Evolutionary conservation across 2,888 invertebrate genomes (phyloP), one percentile per base, ranked within the genome.

Genomic region (Tuberolachnus salignus): DNA sequence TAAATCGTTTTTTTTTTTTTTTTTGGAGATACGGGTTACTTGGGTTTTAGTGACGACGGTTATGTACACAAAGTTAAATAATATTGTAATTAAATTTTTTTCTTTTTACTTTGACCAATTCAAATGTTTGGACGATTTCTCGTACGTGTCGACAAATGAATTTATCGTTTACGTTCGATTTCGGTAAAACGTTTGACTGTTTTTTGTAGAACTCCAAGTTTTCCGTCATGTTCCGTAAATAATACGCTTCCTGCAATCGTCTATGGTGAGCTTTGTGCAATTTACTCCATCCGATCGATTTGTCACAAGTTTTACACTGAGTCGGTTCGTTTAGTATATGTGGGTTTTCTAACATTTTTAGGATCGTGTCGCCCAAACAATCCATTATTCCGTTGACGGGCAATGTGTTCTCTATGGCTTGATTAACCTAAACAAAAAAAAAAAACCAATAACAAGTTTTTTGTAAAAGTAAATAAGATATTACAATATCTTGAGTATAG

Each of bases 81-180:
- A n/a, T n/a, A n/a, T n/a, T n/a, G n/a, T n/a, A n/a, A n/a, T n/a
- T n/a, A n/a, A n/a, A n/a, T n/a, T n/a, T n/a, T n/a, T n/a, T n/a
- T n/a, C n/a, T n/a, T 14, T 53, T 66, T 75, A 75, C 74, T 55
- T 66, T 75, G 8, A n/a, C 14, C 55, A n/a, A 46, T 44, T 75
- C 64, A 23, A 66, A 64, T 13, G 55, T 66, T 9, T 19, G 53
- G n/a, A 75, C 6, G 19, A 75, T 13, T 57, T 21, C 6, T 66
- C 44, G 23, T 0, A 75, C 46, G 14, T 51, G 21, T 66, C 66
- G 21, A 14, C 14, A n/a, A 26, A 66, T 55, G 4, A 53, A n/a
- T 53, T 53, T 63, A 21, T 66, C 64, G 4, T 57, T 26, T 6
- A 1, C 19, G 8, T 66, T 44, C 1, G 4, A 16, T 64, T 73